Base-by-base conservation (phyloP, 2,888 invertebrate species). In the Morpho achilles region DNA sequence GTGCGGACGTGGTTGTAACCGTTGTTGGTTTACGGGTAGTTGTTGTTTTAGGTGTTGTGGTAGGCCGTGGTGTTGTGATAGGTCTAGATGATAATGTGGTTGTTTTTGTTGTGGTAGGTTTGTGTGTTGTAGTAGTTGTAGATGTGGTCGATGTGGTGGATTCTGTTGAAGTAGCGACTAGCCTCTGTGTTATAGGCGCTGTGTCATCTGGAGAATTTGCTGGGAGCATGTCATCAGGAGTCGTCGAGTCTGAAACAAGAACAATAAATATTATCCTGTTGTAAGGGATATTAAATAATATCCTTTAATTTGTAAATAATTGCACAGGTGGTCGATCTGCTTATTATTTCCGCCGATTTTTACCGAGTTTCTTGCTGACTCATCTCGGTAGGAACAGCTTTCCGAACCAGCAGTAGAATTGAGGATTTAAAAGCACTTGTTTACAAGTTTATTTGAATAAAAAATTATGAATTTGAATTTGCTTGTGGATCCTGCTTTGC, bases 151-250 rank as follows among this genome's bases (percentile, higher is more conserved):
- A 67, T 44, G 72, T 70, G 55, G 71, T 69, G 2, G 74, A n/a
- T 4, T 8, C 8, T 43, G n/a, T n/a, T 43, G n/a, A 43, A n/a
- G 7, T 3, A 43, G 8, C 74, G 22, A 82, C 68, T 32, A 77
- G 68, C 64, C 79, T 80, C 56, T 79, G 74, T 1, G 79, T 80
- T 64, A 76, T 79, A 1, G 80, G 79, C 8, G 62, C 59, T 8
- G 63, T 54, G 2, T 63, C 61, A 51, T 67, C 54, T 1, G 53
- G 63, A 53, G 10, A 61, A 53, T 52, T 68, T 6, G 61, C 60
- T 58, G 57, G 46, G 32, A 63, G 53, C 23, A 64, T 59, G 46
- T 71, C 67, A 23, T 67, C 64, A 8, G 47, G n/a, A 41, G 48
- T 22, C 42, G 58, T 63, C 4, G 64, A 32, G 62, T 69, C 74